Evolutionary conservation across 2,888 invertebrate genomes (phyloP).

Genomic region (Pilophorus perplexus): DNA sequence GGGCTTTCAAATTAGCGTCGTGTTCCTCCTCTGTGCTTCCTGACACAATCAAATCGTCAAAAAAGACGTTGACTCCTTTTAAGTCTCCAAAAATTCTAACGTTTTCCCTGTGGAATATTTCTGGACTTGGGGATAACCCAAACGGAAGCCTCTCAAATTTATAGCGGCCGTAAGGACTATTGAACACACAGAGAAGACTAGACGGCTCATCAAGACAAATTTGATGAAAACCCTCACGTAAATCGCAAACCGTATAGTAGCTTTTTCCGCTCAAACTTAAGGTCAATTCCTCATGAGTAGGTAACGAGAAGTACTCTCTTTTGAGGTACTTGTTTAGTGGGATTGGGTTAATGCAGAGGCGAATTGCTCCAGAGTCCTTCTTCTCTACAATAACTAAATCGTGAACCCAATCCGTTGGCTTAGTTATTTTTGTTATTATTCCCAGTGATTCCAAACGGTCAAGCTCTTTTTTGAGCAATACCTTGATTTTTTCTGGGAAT

Average conservation of each 20-base stretch:
- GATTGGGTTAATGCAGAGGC: slow-evolving; percentile 17
- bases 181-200: slow-evolving; percentile 28
- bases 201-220: slow-evolving; percentile 32
- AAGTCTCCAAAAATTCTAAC: slow-evolving; percentile 40
- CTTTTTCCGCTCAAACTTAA: slow-evolving; percentile 26
- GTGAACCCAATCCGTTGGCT: neutral
- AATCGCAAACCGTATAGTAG: slow-evolving; percentile 34
- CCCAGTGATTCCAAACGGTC: neutral
- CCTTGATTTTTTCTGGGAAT: neutral
- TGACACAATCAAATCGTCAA: slow-evolving; percentile 43
- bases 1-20: slow-evolving; percentile 29
- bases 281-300: slow-evolving; percentile 33
- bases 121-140: slow-evolving; percentile 38
- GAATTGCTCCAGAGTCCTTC: neutral
- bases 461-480: neutral
- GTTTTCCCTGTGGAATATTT: slow-evolving; percentile 38
- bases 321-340: slow-evolving; percentile 30
- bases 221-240: slow-evolving; percentile 28
- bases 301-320: slow-evolving; percentile 28
- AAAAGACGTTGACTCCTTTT: slow-evolving; percentile 35
- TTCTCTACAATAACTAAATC: slow-evolving; percentile 1
- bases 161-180: slow-evolving; percentile 41
- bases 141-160: slow-evolving; percentile 36
- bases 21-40: slow-evolving; percentile 41
- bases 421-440: neutral